A percentile compares a stretch with the other conserved stretches of the same genome.
These are phyloP conservation scores for Eulithis prunata DNA, from an alignment of 2,888 invertebrate genomes.

Conservation along the genomic window DNA sequence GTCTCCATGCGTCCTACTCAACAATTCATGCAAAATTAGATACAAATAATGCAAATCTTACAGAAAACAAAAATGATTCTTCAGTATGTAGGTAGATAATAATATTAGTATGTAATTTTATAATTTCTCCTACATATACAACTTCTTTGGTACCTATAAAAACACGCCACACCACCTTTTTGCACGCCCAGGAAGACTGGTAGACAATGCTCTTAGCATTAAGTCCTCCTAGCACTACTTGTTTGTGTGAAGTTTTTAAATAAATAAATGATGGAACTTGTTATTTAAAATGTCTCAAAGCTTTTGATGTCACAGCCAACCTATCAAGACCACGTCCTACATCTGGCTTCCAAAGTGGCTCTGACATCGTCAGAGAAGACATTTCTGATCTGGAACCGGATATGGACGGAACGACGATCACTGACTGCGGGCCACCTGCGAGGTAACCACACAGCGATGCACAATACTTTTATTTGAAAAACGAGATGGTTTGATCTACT, in stretches of 20 bases:
- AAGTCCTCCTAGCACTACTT: no score
- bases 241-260: no score
- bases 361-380: constrained; percentile 83
- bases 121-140: no score
- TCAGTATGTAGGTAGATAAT: no score
- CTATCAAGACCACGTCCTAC: constrained; percentile 72
- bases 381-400: constrained; percentile 84
- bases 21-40: no score
- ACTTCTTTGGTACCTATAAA: no score
- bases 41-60: no score
- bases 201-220: no score
- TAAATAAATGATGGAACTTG: neutral
- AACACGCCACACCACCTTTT: no score
- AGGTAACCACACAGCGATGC: constrained; percentile 71
- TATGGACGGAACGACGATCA: constrained; percentile 65
- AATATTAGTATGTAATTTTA: no score
- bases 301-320: constrained; percentile 61
- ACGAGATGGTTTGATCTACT: neutral
- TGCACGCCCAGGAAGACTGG: no score
- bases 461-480: constrained; percentile 15
- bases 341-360: constrained; percentile 79
- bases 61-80: no score
- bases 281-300: neutral
- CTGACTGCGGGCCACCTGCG: constrained; percentile 87
- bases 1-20: constrained; percentile 9